Evolutionary conservation across 1,140 invertebrate species (phyloP), one percentile per base, ranked within the genome.

Genomic region (Panagrolaimus sp.): DNA sequence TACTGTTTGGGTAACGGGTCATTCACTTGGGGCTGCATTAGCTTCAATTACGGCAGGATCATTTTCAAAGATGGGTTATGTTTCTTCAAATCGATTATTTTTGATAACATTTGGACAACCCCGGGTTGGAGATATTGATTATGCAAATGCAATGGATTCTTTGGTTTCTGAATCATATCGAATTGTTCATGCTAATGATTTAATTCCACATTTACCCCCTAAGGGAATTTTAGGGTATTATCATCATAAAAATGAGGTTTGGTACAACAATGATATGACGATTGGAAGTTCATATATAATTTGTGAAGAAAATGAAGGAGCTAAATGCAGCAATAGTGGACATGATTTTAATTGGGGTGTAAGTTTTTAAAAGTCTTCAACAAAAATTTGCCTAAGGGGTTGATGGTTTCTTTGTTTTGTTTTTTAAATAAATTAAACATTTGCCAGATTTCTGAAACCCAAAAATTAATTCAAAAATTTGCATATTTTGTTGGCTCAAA

Each of bases 41-140:
- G 76, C 76, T 32, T 73, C 76, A 26, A 48, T 78, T 6, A 68
- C 71, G 3, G 76, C 74, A 15, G 62, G 52, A 6, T 63, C 71
- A 43, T n/a, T 79, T 17, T 58, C 77, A 43, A 67, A 24, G 10
- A n/a, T 46, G 0, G 67, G 66, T 69, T 48, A 62, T 79, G 32
- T 44, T 79, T 38, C 44, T 26, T 26, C 55, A 2, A 43, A 64
- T 65, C 12, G 48, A n/a, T 68, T 78, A 5, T 71, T 77, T 46
- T 45, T 78, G 7, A 63, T 73, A 52, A 78, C 76, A 15, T 78
- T 78, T 55, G 76, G 76, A 32, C 75, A 78, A 43, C 76, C 76
- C n/a, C 43, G 76, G 24, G 76, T 71, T 24, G 76, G 76, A 62
- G 68, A 78, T 62, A 67, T 46, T 38, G 71, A 65, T 26, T 78